Base-by-base conservation (phyloP, 2,113 vertebrate genomes). In the Cyphomyrus discorhynchus region DNA sequence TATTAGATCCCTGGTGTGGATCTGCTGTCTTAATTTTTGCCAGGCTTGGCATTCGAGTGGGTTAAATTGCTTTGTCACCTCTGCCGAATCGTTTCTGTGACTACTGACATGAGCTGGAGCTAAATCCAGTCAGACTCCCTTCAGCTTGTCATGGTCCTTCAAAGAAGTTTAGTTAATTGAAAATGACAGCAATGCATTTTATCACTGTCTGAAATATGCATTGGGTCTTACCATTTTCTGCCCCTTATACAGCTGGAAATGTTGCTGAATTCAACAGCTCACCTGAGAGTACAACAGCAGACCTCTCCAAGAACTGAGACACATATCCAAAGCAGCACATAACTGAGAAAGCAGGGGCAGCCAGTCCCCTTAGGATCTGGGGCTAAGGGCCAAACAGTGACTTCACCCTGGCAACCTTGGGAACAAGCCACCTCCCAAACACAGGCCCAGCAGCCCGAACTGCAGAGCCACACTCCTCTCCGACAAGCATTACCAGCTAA, bases 81-180 rank as follows among this genome's bases (percentile, higher is more conserved):
- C 11, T 87, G 31, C 50, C 50, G 49, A 87, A 56, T 88, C 19
- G 8, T 39, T 66, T 88, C 53, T 62, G 21, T 46, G 56, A 88
- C 53, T 35, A 62, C 35, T 88, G 35, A 58, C 21, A 15, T 62
- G 35, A 42, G 5, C 24, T 49, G 31, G 4, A 52, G 50, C 85
- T 87, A 24, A 87, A 52, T 13, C 5, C 19, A 84, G 35, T 84
- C n/a, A 52, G 49, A 87, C 15, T 87, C 86, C 11, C 15, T 56
- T 52, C 47, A 56, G 87, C 35, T 21, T 86, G 85, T 52, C 49
- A 86, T 19, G 24, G 53, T 62, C 31, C 47, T 27, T 88, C 53
- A 87, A n/a, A n/a, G 21, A n/a, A 58, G 56, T 87, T 53, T 53
- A 45, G 35, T 46, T 88, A 88, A 88, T 46, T 62, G 56, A 88